A percentile compares a stretch with the other conserved stretches of the same genome.
Evolutionary conservation across 2,888 invertebrate genomes (phyloP).

Genomic region (Eristalis tenax): DNA sequence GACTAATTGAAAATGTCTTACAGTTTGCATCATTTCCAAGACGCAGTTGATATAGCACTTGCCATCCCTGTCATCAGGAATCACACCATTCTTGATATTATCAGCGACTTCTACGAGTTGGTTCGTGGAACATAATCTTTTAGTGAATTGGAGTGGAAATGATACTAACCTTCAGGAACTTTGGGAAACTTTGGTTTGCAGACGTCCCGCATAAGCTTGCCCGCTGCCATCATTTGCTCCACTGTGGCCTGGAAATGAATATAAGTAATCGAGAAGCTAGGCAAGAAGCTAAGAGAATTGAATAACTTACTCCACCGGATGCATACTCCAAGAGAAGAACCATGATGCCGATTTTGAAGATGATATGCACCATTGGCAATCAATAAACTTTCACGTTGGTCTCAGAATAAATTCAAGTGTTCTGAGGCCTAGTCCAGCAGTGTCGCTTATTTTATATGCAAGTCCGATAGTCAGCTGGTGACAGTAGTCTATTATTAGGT

Average conservation of each 20-base stretch:
- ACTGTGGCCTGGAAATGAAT: conserved; percentile 77
- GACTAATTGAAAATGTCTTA: conserved; percentile 70
- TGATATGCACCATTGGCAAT: background rate
- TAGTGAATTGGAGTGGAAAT: background rate
- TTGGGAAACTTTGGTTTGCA: conserved; percentile 84
- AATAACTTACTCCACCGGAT: conserved; percentile 43
- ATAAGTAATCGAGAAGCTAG: background rate
- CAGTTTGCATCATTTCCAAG: conserved; percentile 82
- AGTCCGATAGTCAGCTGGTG: background rate
- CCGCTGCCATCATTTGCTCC: conserved; percentile 85
- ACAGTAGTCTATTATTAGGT: conserved; percentile 31
- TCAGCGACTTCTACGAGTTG: conserved; percentile 75
- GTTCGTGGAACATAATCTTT: background rate
- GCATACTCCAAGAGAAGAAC: conserved; percentile 24
- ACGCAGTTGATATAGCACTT: conserved; percentile 83
- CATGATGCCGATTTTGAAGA: conserved; percentile 2
- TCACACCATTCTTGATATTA: conserved; percentile 75
- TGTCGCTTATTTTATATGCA: conserved; percentile 42
- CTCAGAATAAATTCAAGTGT: conserved; percentile 26
- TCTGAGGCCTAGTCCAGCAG: background rate
- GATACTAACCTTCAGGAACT: conserved; percentile 71
- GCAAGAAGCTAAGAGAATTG: background rate
- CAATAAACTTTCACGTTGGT: background rate
- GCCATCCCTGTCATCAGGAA: conserved; percentile 78
- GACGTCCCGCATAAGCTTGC: conserved; percentile 85